A percentile compares a stretch with the other conserved stretches of the same genome.
These are phyloP conservation scores for Limnephilus lunatus DNA, from an alignment of 2,888 invertebrate genomes.

Conservation along the genomic window DNA sequence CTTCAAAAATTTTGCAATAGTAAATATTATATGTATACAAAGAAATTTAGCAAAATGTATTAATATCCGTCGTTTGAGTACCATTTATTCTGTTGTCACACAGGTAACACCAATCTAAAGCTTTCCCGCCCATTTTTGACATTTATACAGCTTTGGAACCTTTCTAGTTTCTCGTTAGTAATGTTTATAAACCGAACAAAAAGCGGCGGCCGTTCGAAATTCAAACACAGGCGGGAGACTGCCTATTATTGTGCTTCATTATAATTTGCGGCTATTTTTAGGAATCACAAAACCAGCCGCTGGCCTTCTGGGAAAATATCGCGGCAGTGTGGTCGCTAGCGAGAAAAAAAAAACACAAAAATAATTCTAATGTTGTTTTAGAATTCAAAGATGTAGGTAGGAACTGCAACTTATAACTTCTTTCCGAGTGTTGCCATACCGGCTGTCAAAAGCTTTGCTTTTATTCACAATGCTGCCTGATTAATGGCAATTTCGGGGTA, in stretches of 20 bases:
- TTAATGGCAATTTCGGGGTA: conserved; percentile 28
- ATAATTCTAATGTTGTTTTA: conserved; percentile 19
- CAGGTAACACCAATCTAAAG: background rate
- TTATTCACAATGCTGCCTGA: conserved; percentile 13
- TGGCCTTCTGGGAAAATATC: conserved; percentile 48
- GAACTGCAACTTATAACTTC: background rate
- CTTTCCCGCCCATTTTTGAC: background rate
- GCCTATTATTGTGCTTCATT: conserved; percentile 44
- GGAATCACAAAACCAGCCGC: conserved; percentile 10
- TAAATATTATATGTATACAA: too few species aligned
- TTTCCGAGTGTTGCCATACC: background rate
- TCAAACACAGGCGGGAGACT: background rate
- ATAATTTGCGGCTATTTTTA: conserved; percentile 51
- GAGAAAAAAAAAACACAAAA: conserved; percentile 30
- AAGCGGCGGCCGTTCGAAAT: conserved; percentile 21
- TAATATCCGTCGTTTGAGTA: background rate
- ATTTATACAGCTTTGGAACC: background rate
- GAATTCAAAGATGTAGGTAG: conserved; percentile 16
- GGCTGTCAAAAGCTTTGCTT: conserved; percentile 20
- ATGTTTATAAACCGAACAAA: background rate
- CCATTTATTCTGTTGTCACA: background rate
- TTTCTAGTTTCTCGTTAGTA: background rate
- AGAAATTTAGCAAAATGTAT: too few species aligned
- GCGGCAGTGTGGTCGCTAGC: conserved; percentile 44
- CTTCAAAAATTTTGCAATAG: too few species aligned